Conservation (phyloP, 2,797 vertebrate genomes). For the Florisuga fusca region DNA sequence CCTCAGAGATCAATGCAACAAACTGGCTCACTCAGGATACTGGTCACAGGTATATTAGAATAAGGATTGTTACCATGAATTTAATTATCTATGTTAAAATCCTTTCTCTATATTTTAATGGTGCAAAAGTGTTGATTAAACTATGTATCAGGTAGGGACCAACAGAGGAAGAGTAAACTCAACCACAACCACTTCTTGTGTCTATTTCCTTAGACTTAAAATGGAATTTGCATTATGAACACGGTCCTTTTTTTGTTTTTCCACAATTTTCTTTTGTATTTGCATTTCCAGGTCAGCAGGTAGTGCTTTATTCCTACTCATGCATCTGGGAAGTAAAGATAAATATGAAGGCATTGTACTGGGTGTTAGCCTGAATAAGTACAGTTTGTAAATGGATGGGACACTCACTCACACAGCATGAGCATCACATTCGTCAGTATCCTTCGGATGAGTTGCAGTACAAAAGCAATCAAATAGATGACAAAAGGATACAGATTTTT, state of each 20-base stretch:
- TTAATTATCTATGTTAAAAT: not conserved
- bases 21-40: not conserved
- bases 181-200: not conserved
- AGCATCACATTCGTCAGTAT: not conserved
- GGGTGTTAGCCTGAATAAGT: not conserved
- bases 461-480: not conserved
- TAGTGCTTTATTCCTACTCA: not conserved
- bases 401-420: not conserved
- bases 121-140: not conserved
- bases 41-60: not conserved
- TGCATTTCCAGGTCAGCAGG: not conserved
- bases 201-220: not conserved
- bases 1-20: not conserved
- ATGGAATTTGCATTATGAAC: not conserved
- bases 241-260: not conserved
- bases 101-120: not conserved
- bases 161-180: not conserved
- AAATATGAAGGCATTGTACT: not conserved
- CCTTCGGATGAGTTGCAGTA: not conserved
- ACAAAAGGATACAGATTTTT: not conserved
- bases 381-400: not conserved
- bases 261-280: not conserved
- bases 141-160: not conserved
- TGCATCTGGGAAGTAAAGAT: not conserved
- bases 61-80: not conserved